Evolutionary conservation across 2,113 vertebrate species (phyloP).

Genomic region (Tapirus terrestris): DNA sequence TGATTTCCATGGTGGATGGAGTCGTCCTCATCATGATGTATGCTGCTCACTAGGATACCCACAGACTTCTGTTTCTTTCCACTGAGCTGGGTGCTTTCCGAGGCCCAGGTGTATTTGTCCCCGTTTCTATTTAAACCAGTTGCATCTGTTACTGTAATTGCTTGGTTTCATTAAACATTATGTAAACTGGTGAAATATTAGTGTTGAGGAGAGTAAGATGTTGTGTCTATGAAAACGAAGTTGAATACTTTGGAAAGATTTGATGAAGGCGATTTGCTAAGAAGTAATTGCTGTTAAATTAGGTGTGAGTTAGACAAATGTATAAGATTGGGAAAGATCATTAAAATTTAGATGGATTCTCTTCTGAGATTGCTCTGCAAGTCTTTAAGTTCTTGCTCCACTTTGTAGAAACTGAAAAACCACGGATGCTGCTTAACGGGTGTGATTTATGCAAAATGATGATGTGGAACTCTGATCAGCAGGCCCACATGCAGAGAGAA

Average conservation of each 20-base stretch:
- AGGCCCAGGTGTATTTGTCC: slow-evolving; percentile 72
- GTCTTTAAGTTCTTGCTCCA: slow-evolving; percentile 73
- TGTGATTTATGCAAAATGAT: slow-evolving; percentile 66
- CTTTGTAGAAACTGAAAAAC: slow-evolving; percentile 69
- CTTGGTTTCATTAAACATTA: slow-evolving; percentile 79
- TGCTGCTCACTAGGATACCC: not conserved
- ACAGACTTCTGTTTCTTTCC: not conserved
- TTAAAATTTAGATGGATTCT: slow-evolving; percentile 84
- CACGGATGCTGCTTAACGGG: slow-evolving; percentile 39
- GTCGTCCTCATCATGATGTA: not conserved
- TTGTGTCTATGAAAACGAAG: slow-evolving; percentile 79
- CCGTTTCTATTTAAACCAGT: slow-evolving; percentile 51
- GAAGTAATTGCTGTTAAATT: slow-evolving; percentile 82
- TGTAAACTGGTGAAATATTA: slow-evolving; percentile 81
- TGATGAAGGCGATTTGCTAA: slow-evolving; percentile 82
- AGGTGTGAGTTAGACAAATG: slow-evolving; percentile 82
- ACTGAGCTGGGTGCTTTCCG: not conserved
- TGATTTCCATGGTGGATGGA: not conserved
- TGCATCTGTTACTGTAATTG: slow-evolving; percentile 80
- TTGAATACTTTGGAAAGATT: slow-evolving; percentile 76
- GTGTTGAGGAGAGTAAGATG: slow-evolving; percentile 76
- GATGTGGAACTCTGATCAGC: not conserved
- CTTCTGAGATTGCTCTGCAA: slow-evolving; percentile 78
- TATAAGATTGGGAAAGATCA: slow-evolving; percentile 81
- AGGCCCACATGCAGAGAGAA: not conserved